phyloP scores from a whole-genome alignment of 2,888 invertebrate genomes.

The Drosophila bunnanda region DNA sequence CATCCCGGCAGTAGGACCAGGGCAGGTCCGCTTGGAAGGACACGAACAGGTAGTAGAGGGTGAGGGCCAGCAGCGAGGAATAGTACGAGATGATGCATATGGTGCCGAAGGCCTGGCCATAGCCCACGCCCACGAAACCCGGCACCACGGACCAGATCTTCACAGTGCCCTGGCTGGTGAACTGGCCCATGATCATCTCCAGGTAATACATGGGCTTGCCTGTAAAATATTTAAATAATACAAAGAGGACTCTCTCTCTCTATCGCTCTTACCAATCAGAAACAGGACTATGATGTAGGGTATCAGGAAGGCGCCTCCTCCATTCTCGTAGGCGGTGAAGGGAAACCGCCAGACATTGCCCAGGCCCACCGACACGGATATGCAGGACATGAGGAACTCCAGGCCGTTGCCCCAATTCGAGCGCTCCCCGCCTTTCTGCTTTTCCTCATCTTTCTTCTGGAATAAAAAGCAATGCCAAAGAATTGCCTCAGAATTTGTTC shows the following conservation, averaged over 20 bases:
- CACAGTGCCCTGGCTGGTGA: conserved; percentile 91
- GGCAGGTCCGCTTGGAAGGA: conserved; percentile 90
- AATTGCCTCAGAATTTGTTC: conserved; percentile 8
- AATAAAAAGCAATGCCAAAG: not conserved
- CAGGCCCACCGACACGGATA: conserved; percentile 90
- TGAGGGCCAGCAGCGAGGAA: conserved; percentile 90
- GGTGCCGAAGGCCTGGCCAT: conserved; percentile 88
- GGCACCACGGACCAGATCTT: conserved; percentile 89
- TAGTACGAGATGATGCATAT: conserved; percentile 91
- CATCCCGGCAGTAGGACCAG: conserved; percentile 88
- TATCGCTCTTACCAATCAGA: conserved; percentile 85
- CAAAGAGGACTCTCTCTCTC: no score
- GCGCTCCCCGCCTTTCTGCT: conserved; percentile 42
- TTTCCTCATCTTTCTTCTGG: conserved; percentile 61
- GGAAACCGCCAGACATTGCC: conserved; percentile 90
- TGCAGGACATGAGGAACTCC: conserved; percentile 91
- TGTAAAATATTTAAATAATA: not conserved
- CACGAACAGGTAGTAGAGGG: conserved; percentile 89
- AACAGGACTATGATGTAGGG: conserved; percentile 90
- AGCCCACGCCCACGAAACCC: conserved; percentile 91
- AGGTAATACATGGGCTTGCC: conserved; percentile 94
- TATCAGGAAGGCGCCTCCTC: conserved; percentile 90
- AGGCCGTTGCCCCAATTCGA: conserved; percentile 85
- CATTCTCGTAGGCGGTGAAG: conserved; percentile 89
- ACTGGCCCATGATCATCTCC: conserved; percentile 93